A percentile compares a stretch with the other conserved stretches of the same genome.
Conservation (phyloP, 1,140 invertebrate genomes). For the Hestina assimilis region DNA sequence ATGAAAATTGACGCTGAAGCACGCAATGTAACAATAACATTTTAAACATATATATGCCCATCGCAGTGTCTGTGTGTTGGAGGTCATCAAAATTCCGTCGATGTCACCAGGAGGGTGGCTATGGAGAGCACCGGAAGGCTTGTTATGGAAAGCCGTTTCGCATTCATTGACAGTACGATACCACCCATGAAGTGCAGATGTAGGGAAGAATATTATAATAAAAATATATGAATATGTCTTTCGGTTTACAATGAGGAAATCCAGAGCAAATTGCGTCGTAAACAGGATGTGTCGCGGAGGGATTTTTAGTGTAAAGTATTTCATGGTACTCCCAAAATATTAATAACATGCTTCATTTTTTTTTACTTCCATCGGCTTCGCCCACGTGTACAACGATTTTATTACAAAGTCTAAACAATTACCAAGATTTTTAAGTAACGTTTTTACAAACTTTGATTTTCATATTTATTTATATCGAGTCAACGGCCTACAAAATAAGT, state of each 20-base stretch:
- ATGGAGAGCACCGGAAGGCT: constrained; percentile 41
- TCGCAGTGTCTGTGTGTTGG: constrained; percentile 15
- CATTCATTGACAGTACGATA: constrained; percentile 37
- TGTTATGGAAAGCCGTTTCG: constrained; percentile 44
- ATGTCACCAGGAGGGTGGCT: constrained; percentile 34
- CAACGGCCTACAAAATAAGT: too few species aligned
- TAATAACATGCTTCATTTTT: too few species aligned
- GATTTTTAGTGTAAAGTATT: background rate
- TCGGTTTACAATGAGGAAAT: background rate
- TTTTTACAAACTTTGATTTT: too few species aligned
- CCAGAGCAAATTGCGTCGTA: background rate
- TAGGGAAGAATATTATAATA: constrained; percentile 8
- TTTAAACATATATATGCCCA: background rate
- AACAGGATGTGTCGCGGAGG: background rate
- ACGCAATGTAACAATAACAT: background rate
- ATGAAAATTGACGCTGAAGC: too few species aligned
- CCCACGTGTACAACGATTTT: too few species aligned
- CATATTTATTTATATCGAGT: too few species aligned
- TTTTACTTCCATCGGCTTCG: too few species aligned
- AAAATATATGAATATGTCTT: constrained; percentile 13
- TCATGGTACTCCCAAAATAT: background rate
- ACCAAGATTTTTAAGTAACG: too few species aligned
- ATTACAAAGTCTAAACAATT: too few species aligned
- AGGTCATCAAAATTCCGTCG: constrained; percentile 46
- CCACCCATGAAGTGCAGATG: constrained; percentile 38